Evolutionary conservation across 2,888 invertebrate genomes (phyloP).

Genomic region (Prionchulus punctatus): DNA sequence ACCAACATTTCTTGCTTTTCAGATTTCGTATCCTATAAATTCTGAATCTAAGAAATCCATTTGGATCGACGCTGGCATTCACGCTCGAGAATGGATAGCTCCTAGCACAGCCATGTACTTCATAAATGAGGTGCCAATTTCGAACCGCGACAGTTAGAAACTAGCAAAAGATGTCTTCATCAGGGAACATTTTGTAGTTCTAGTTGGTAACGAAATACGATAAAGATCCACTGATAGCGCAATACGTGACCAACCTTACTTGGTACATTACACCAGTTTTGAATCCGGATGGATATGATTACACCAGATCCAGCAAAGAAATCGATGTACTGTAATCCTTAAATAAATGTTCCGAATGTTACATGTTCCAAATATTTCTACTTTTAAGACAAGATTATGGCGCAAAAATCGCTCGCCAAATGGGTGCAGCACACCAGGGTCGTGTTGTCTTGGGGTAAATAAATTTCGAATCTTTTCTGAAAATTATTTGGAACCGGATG

Average conservation of each 20-base stretch:
- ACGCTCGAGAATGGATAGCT: slow-evolving; percentile 30
- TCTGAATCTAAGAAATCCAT: slow-evolving; percentile 18
- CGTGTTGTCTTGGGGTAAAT: background rate
- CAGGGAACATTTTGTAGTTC: too few relatives aligned
- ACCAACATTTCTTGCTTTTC: too few relatives aligned
- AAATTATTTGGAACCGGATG: background rate
- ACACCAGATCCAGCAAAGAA: slow-evolving; percentile 22
- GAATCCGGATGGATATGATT: slow-evolving; percentile 30
- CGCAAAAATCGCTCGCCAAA: slow-evolving; percentile 19
- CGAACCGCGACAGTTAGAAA: too few relatives aligned
- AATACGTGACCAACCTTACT: background rate
- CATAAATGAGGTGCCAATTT: slow-evolving; percentile 21
- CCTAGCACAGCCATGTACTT: slow-evolving; percentile 30
- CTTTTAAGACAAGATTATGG: slow-evolving; percentile 24
- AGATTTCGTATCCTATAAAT: background rate
- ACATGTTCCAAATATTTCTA: background rate
- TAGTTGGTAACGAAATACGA: slow-evolving; percentile 1
- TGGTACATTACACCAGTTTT: slow-evolving; percentile 11
- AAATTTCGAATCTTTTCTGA: too few relatives aligned
- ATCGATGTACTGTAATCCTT: slow-evolving; percentile 14
- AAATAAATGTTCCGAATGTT: too few relatives aligned
- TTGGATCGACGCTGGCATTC: slow-evolving; percentile 30
- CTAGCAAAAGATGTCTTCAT: too few relatives aligned
- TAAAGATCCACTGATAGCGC: background rate
- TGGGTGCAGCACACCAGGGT: background rate